Conservation (phyloP, 2,888 invertebrate species). For the Lacanobia wlatinum region DNA sequence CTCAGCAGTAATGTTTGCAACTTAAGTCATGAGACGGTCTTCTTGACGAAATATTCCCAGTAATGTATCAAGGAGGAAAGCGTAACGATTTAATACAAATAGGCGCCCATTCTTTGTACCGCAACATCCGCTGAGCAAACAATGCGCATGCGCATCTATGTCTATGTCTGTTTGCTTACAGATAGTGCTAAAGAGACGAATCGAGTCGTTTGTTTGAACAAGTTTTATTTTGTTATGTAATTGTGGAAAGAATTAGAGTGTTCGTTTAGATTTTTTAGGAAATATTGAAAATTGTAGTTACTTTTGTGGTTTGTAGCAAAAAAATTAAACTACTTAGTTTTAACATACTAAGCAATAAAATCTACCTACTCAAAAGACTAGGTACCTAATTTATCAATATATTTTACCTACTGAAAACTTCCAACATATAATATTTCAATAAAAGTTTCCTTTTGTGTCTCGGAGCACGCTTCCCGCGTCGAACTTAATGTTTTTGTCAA, state of each 20-base stretch:
- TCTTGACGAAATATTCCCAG: not conserved
- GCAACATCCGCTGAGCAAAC: conserved; percentile 54
- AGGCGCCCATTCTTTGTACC: conserved; percentile 16
- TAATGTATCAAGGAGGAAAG: conserved; percentile 42
- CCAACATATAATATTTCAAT: no score
- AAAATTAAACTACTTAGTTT: no score
- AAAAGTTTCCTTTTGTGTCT: no score
- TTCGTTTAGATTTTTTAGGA: not conserved
- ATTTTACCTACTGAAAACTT: no score
- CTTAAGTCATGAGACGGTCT: no score
- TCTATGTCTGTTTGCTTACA: conserved; percentile 6
- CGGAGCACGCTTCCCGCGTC: no score
- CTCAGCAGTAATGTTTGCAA: no score
- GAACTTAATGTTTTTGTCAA: not conserved
- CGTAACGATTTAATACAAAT: conserved; percentile 49
- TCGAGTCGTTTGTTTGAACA: conserved; percentile 35
- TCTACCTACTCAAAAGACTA: no score
- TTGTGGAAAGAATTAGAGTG: conserved; percentile 14
- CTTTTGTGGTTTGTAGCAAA: no score
- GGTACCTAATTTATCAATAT: no score
- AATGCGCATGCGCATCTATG: conserved; percentile 49
- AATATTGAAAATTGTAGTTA: not conserved
- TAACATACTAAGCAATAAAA: no score
- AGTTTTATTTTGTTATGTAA: conserved; percentile 34
- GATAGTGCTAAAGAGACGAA: conserved; percentile 45